Conservation (phyloP, 1,140 invertebrate species). For the Drosophila quadrilineata region DNA sequence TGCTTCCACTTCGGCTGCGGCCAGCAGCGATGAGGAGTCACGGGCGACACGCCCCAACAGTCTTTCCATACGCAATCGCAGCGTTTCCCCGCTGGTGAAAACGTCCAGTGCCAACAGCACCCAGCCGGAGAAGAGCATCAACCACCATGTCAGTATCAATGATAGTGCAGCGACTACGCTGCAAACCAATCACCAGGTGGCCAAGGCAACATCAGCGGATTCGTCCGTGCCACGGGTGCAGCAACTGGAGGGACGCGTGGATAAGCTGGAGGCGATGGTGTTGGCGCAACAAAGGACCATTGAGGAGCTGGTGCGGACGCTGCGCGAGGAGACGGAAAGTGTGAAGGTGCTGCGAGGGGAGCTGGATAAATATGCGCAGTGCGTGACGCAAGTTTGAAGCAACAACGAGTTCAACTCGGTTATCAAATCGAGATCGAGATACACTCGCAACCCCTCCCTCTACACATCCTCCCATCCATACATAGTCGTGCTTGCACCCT, state of each 20-base stretch:
- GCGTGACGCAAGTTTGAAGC: conserved; percentile 84
- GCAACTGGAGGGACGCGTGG: conserved; percentile 82
- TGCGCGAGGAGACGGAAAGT: conserved; percentile 84
- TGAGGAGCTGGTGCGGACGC: conserved; percentile 83
- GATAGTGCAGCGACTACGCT: conserved; percentile 47
- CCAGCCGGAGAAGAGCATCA: conserved; percentile 42
- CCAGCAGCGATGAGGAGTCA: conserved; percentile 63
- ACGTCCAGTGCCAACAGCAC: conserved; percentile 43
- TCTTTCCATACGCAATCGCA: conserved; percentile 73
- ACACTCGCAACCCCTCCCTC: too few species aligned
- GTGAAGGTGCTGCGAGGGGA: conserved; percentile 83
- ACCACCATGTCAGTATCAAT: conserved; percentile 43
- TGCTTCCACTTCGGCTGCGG: too few species aligned
- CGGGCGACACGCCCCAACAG: conserved; percentile 67
- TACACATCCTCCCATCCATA: not conserved
- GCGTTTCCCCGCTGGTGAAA: conserved; percentile 61
- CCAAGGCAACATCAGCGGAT: conserved; percentile 41
- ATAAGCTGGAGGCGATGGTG: conserved; percentile 84
- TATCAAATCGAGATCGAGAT: too few species aligned
- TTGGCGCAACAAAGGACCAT: conserved; percentile 84
- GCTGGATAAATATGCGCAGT: conserved; percentile 84
- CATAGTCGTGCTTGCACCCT: conserved; percentile 35
- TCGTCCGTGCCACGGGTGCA: conserved; percentile 61
- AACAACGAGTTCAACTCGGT: conserved; percentile 5
- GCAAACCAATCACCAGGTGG: conserved; percentile 48